Evolutionary conservation across 35 echinoderm and acorn worm genomes (phyloP).

Genomic region (Stichopus chloronotus): DNA sequence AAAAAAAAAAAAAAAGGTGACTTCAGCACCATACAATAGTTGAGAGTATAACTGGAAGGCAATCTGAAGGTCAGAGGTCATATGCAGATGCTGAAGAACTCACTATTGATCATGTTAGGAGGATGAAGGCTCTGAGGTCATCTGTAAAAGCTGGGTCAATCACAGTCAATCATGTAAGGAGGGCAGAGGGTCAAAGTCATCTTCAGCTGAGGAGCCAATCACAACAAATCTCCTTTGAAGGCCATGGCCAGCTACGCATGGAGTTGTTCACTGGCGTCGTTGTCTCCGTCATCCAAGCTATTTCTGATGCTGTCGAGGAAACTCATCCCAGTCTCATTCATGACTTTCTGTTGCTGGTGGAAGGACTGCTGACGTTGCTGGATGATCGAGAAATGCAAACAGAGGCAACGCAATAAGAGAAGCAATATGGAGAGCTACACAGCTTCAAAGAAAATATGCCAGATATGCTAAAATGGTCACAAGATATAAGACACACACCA

Average conservation of each 20-base stretch:
- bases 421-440: neutral
- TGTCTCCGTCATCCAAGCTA: slow-evolving; percentile 62
- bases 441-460: neutral
- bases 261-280: neutral
- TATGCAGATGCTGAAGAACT: too few species aligned
- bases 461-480: neutral
- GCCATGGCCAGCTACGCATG: neutral
- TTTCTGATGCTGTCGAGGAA: slow-evolving; percentile 89
- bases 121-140: too few species aligned
- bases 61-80: too few species aligned
- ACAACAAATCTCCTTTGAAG: neutral
- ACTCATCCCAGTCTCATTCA: slow-evolving; percentile 79
- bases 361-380: slow-evolving; percentile 86
- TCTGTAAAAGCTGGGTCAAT: too few species aligned
- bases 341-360: slow-evolving; percentile 79
- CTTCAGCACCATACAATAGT: too few species aligned
- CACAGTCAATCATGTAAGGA: too few species aligned
- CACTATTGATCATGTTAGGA: too few species aligned
- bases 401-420: neutral
- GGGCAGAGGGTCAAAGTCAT: too few species aligned
- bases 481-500: too few species aligned
- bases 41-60: too few species aligned
- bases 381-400: slow-evolving; percentile 8
- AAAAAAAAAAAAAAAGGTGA: too few species aligned
- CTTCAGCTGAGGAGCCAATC: neutral